Evolutionary conservation across 1,140 invertebrate genomes (phyloP).

Genomic region (Antheraea pernyi): DNA sequence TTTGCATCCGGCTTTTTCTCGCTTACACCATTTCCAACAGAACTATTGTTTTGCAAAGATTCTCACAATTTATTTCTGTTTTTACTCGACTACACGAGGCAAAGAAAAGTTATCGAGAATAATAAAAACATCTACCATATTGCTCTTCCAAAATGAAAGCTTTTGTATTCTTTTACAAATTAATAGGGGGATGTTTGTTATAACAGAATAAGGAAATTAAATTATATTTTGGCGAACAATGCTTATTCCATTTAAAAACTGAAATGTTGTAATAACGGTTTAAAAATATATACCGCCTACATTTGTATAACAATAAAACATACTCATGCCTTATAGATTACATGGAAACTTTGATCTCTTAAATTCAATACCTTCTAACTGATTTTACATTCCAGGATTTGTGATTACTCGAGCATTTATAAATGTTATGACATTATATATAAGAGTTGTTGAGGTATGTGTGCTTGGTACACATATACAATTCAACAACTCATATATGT

Average conservation of each 20-base stretch:
- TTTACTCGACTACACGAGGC: slow-evolving; percentile 63
- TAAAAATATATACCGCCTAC: neutral
- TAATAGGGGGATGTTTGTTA: slow-evolving; percentile 42
- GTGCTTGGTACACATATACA: too few species aligned
- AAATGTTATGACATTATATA: too few species aligned
- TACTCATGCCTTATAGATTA: too few species aligned
- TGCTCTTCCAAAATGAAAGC: slow-evolving; percentile 56
- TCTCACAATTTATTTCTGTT: slow-evolving; percentile 75
- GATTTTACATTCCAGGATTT: too few species aligned
- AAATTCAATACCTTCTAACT: too few species aligned
- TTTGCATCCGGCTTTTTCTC: slow-evolving; percentile 79
- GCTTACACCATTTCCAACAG: slow-evolving; percentile 71
- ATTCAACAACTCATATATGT: too few species aligned
- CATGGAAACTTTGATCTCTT: too few species aligned
- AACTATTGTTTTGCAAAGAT: slow-evolving; percentile 78
- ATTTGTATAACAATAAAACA: neutral
- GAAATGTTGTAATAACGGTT: neutral
- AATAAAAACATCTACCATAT: slow-evolving; percentile 56
- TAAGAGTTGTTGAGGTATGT: too few species aligned
- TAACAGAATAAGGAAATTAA: neutral
- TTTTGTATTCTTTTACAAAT: slow-evolving; percentile 46
- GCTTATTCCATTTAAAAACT: neutral
- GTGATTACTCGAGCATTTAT: too few species aligned
- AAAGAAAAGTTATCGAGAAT: slow-evolving; percentile 61
- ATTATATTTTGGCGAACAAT: neutral